phyloP scores from a whole-genome alignment of 2,888 invertebrate species.

The Scaeva pyrastri region DNA sequence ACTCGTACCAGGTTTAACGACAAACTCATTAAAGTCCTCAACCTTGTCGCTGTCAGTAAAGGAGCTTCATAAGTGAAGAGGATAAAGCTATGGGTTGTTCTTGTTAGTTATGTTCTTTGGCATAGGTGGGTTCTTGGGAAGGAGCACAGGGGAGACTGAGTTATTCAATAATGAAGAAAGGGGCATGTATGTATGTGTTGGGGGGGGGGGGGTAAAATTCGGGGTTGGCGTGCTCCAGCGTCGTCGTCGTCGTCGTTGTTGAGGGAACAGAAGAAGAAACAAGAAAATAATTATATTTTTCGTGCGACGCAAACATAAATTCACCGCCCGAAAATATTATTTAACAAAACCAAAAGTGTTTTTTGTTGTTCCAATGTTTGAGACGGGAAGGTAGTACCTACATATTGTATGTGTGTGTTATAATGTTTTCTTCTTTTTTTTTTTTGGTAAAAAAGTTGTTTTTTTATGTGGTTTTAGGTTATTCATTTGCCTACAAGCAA shows the following conservation, averaged over 20 bases:
- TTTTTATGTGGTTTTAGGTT: slow-evolving; percentile 7
- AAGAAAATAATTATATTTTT: slow-evolving; percentile 82
- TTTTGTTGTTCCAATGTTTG: slow-evolving; percentile 46
- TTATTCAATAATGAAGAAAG: slow-evolving; percentile 14
- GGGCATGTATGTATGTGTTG: background rate
- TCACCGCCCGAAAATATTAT: slow-evolving; percentile 77
- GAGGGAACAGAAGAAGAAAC: slow-evolving; percentile 45
- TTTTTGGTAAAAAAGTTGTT: slow-evolving; percentile 12
- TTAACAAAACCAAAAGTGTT: slow-evolving; percentile 60
- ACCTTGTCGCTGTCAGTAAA: slow-evolving; percentile 67
- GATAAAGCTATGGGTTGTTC: slow-evolving; percentile 13
- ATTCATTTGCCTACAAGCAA: too few species aligned
- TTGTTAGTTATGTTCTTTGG: background rate
- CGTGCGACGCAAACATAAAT: slow-evolving; percentile 81
- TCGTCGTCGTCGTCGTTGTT: too few species aligned
- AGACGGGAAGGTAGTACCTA: background rate
- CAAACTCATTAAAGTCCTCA: slow-evolving; percentile 75
- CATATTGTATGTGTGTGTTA: too few species aligned
- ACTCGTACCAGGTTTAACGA: slow-evolving; percentile 62
- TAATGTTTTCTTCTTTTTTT: too few species aligned
- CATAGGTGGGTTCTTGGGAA: background rate
- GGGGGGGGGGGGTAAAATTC: slow-evolving; percentile 22
- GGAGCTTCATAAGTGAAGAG: slow-evolving; percentile 51
- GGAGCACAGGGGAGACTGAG: background rate
- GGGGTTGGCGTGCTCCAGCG: slow-evolving; percentile 68